phyloP scores from a whole-genome alignment of 1,140 invertebrate genomes.

The Macrobrachium nipponense region DNA sequence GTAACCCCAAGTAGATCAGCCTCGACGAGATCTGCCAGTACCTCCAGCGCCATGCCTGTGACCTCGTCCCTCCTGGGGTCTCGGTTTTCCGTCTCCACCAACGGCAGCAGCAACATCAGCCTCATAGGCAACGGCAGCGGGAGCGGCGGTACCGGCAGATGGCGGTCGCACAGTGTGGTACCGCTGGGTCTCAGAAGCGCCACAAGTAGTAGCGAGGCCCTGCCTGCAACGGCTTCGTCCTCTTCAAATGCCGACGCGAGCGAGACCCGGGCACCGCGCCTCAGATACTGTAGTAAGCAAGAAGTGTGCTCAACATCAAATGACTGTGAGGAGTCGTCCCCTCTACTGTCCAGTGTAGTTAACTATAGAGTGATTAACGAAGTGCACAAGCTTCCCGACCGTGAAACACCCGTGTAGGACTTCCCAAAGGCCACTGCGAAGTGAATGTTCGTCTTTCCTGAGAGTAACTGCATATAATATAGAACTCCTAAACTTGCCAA shows the following conservation, averaged over 20 bases:
- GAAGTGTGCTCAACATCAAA: background rate
- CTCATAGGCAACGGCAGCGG: background rate
- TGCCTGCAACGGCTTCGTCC: background rate
- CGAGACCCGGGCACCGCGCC: constrained; percentile 18
- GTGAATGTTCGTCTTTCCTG: background rate
- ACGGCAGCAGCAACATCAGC: background rate
- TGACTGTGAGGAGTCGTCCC: constrained; percentile 50
- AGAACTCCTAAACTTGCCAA: background rate
- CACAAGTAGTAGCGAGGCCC: background rate
- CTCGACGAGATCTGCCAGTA: no score
- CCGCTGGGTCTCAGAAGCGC: constrained; percentile 19
- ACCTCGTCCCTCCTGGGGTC: no score
- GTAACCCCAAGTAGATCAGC: no score
- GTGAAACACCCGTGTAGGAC: constrained; percentile 42
- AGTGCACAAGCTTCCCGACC: constrained; percentile 31
- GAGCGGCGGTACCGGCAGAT: background rate
- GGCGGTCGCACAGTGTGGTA: constrained; percentile 31
- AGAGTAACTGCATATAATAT: background rate
- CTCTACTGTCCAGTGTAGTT: constrained; percentile 38
- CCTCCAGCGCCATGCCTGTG: no score
- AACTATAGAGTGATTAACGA: constrained; percentile 49
- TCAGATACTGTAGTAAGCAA: constrained; percentile 35
- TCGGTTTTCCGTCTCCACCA: background rate
- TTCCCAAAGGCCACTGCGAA: background rate
- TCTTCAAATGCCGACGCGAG: background rate